Evolutionary conservation across 2,888 invertebrate species (phyloP).

Genomic region (Habrosyne pyritoides): DNA sequence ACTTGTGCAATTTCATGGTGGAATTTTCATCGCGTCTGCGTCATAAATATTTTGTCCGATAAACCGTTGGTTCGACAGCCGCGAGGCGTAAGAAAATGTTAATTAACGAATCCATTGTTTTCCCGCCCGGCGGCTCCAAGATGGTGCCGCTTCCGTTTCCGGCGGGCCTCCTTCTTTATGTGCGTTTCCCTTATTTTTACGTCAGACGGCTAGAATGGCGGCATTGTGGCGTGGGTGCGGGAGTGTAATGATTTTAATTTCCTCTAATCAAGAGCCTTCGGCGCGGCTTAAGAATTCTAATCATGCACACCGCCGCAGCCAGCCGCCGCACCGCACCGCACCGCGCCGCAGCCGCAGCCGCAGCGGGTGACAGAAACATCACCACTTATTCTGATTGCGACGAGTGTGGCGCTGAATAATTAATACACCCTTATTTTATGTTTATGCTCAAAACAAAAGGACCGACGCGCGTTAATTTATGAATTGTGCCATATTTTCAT

Average conservation of each 20-base stretch:
- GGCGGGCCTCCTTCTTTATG: slow-evolving; percentile 79
- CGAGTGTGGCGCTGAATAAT: slow-evolving; percentile 83
- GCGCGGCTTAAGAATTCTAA: slow-evolving; percentile 83
- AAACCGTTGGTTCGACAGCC: slow-evolving; percentile 84
- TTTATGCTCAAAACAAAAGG: slow-evolving; percentile 73
- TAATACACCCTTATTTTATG: slow-evolving; percentile 80
- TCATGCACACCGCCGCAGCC: slow-evolving; percentile 66
- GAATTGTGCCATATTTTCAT: slow-evolving; percentile 53
- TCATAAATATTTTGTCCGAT: slow-evolving; percentile 84
- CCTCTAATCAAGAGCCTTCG: slow-evolving; percentile 83
- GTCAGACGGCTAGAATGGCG: slow-evolving; percentile 65
- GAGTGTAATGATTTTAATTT: slow-evolving; percentile 84
- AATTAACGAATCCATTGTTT: slow-evolving; percentile 91
- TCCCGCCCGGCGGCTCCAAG: slow-evolving; percentile 85
- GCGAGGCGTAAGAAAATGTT: slow-evolving; percentile 89
- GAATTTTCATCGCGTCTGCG: slow-evolving; percentile 76
- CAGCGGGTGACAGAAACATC: slow-evolving; percentile 81
- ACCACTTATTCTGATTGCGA: slow-evolving; percentile 83
- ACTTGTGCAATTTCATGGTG: slow-evolving; percentile 69
- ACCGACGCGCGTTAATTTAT: slow-evolving; percentile 65
- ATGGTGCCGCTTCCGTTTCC: slow-evolving; percentile 84
- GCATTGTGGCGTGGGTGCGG: slow-evolving; percentile 72
- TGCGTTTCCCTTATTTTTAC: slow-evolving; percentile 81
- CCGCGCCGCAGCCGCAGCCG: slow-evolving; percentile 36
- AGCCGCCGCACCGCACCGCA: slow-evolving; percentile 22